Evolutionary conservation across 2,113 vertebrate genomes (phyloP).

Genomic region (Xiphorhynchus elegans): DNA sequence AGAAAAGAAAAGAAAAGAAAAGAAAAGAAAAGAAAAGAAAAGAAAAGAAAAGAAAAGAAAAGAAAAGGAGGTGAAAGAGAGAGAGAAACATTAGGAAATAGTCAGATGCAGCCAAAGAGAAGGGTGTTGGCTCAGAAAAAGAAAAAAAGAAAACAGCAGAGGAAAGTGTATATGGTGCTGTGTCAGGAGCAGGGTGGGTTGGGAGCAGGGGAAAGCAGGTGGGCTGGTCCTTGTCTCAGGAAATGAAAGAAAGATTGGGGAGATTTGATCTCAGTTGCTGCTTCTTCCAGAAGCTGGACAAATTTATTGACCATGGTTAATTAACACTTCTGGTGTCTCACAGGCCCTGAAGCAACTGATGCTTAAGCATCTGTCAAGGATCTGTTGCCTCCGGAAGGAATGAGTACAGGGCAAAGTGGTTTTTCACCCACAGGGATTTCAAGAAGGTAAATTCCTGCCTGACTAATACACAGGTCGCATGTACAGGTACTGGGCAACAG

Average conservation of each 20-base stretch:
- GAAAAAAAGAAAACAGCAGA: constrained; percentile 28
- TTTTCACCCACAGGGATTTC: not conserved
- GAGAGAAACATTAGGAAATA: not conserved
- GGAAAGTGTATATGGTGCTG: not conserved
- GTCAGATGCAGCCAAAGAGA: not conserved
- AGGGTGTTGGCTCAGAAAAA: not conserved
- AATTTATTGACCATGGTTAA: not conserved
- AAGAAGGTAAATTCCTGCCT: not conserved
- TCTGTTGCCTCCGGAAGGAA: not conserved
- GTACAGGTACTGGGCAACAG: not conserved
- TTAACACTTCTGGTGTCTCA: not conserved
- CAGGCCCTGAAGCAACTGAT: not conserved
- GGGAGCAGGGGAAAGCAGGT: not conserved
- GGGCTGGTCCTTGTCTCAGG: not conserved
- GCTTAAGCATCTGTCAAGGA: not conserved
- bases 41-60: too few species aligned
- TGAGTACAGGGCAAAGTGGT: not conserved
- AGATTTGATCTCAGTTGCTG: not conserved
- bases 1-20: too few species aligned
- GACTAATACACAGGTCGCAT: not conserved
- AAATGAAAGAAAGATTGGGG: not conserved
- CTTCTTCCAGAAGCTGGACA: not conserved
- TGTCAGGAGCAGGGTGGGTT: not conserved
- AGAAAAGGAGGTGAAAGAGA: too few species aligned
- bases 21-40: too few species aligned